These are phyloP conservation scores for Monochamus saltuarius DNA, from an alignment of 1,140 invertebrate genomes.

Conservation along the genomic window DNA sequence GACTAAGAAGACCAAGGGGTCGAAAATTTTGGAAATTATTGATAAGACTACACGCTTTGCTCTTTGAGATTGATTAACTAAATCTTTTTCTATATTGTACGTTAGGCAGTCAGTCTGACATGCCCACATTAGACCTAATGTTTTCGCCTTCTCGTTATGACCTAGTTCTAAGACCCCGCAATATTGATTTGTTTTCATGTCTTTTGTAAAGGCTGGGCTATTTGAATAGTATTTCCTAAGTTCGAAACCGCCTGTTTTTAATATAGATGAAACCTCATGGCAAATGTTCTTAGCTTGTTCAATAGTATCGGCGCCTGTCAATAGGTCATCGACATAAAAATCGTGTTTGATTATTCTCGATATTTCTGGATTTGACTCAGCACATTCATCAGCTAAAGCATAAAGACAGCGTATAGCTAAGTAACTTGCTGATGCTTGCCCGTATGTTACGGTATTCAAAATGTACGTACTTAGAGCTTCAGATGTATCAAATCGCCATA, in stretches of 20 bases:
- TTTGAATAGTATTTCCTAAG: too few relatives aligned
- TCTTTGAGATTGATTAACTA: too few relatives aligned
- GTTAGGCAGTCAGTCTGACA: too few relatives aligned
- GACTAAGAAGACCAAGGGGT: constrained; percentile 50
- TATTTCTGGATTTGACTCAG: constrained; percentile 1
- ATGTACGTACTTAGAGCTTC: constrained; percentile 33
- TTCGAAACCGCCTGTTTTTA: too few relatives aligned
- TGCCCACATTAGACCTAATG: too few relatives aligned
- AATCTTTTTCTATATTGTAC: too few relatives aligned
- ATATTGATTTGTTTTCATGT: too few relatives aligned
- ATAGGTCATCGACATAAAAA: constrained; percentile 51
- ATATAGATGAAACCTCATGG: too few relatives aligned
- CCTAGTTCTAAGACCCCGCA: too few relatives aligned
- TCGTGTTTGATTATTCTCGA: constrained; percentile 10
- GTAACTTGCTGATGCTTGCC: constrained; percentile 28
- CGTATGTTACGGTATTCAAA: constrained; percentile 44
- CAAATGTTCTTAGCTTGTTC: too few relatives aligned
- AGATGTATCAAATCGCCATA: constrained; percentile 3
- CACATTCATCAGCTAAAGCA: constrained; percentile 7
- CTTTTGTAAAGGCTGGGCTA: too few relatives aligned
- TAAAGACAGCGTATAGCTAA: constrained; percentile 27
- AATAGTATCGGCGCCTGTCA: constrained; percentile 37
- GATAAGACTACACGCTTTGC: constrained; percentile 20
- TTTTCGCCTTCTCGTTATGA: too few relatives aligned
- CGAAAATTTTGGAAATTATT: constrained; percentile 45